Evolutionary conservation across 2,888 invertebrate genomes (phyloP).

Genomic region (Kuschelorhynchus macadamiae): DNA sequence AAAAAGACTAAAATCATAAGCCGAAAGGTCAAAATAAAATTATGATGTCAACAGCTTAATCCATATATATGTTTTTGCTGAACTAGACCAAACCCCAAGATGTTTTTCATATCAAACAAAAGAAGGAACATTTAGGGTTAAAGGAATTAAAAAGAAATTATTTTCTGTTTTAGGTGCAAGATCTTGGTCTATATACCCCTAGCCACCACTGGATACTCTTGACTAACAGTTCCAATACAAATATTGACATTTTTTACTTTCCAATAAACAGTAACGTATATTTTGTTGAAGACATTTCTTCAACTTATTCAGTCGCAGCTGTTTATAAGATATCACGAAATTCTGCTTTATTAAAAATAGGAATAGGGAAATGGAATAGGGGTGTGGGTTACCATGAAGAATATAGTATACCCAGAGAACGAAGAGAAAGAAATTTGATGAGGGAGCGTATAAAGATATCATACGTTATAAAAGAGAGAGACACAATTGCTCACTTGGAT

Average conservation of each 20-base stretch:
- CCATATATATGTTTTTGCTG: no score
- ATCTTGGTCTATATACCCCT: conserved; percentile 1
- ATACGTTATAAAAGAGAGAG: conserved; percentile 64
- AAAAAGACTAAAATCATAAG: no score
- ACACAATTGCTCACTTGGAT: conserved; percentile 67
- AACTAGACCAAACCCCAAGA: no score
- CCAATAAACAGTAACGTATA: conserved; percentile 20
- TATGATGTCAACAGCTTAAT: no score
- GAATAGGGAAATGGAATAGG: conserved; percentile 14
- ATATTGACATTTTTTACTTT: neutral
- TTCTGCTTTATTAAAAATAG: neutral
- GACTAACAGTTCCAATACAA: neutral
- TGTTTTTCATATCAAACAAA: no score
- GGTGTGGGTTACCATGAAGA: conserved; percentile 6
- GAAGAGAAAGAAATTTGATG: conserved; percentile 57
- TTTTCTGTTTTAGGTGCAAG: conserved; percentile 11
- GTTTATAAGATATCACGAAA: conserved; percentile 12
- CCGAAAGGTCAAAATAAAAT: no score
- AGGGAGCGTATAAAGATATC: conserved; percentile 58
- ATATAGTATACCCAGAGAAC: neutral
- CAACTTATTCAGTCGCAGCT: conserved; percentile 5
- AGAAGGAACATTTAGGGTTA: no score
- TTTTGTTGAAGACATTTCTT: neutral
- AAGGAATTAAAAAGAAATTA: no score
- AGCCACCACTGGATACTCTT: conserved; percentile 4